Base-by-base conservation (phyloP, 2,797 vertebrate species). In the Bovichtus variegatus region DNA sequence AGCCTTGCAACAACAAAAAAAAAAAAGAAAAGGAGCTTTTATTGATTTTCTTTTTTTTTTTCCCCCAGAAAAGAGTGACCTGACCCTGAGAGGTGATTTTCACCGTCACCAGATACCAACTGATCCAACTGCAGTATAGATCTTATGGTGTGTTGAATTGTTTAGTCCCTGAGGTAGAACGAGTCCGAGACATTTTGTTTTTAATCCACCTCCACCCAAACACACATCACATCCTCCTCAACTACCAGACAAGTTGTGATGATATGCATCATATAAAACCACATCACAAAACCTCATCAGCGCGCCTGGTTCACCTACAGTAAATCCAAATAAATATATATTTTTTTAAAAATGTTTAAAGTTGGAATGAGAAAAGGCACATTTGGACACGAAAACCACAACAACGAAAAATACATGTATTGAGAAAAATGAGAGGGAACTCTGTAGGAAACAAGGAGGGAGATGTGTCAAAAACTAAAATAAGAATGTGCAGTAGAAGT, bases 161-260 rank as follows among this genome's bases (percentile, higher is more conserved):
- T 55, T 55, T 41, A 41, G 9, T 72, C 62, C 41, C 36, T 50
- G 54, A 59, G 19, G 60, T 8, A 10, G 0, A 74, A 16, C 4
- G 36, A 64, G 58, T 72, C 50, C 25, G 50, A 74, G 43, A 61
- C 57, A 15, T 74, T 73, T 54, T 36, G 58, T 23, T 68, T 76
- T 60, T 34, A 51, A 65, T 57, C 71, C 63, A 62, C 59, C 70
- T 71, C 53, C 64, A 75, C 51, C 46, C 46, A 40, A 58, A 64
- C 49, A 57, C 63, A 31, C 59, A 9, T 43, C 61, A 21, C 64
- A 31, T 67, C 23, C 47, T 29, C 16, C 57, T 79, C 68, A 47
- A 54, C 13, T 11, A 40, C 10, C 13, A 5, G 50, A 49, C 47
- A 68, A 71, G 64, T 78, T 76, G 5, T 16, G 38, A 46, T n/a